Evolutionary conservation across 2,113 vertebrate species (phyloP).

Genomic region (Hystrix cristata): DNA sequence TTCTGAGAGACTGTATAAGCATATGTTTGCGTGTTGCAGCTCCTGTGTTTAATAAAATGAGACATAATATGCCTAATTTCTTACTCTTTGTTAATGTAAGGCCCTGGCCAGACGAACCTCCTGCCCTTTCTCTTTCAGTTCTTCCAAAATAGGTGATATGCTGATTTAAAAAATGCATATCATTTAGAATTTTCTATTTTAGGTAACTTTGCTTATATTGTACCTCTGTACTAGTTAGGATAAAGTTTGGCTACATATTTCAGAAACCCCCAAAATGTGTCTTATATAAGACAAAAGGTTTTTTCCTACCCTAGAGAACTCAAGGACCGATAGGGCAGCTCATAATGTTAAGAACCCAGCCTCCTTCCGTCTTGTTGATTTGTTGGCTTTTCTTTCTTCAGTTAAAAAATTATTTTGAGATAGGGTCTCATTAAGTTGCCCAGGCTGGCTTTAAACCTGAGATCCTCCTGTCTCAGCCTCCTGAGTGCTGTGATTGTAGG

Average conservation of each 20-base stretch:
- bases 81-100: slow-evolving; percentile 17
- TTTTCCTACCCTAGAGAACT: not conserved
- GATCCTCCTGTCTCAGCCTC: not conserved
- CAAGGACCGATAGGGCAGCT: not conserved
- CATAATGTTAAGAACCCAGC: not conserved
- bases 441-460: not conserved
- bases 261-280: slow-evolving; percentile 10
- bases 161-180: slow-evolving; percentile 4
- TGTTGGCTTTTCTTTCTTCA: not conserved
- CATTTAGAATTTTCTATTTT: not conserved
- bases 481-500: not conserved
- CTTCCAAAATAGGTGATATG: not conserved
- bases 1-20: not conserved
- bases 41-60: not conserved
- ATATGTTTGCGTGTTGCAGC: not conserved
- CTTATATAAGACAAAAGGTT: not conserved
- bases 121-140: not conserved
- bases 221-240: not conserved
- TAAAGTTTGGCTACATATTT: not conserved
- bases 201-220: not conserved
- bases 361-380: not conserved
- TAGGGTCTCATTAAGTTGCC: not conserved
- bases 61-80: not conserved
- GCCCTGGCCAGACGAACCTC: not conserved
- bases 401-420: not conserved